Evolutionary conservation across 2,888 invertebrate genomes (phyloP), one percentile per base, ranked within the genome.

Genomic region (Oxycera nigricornis): DNA sequence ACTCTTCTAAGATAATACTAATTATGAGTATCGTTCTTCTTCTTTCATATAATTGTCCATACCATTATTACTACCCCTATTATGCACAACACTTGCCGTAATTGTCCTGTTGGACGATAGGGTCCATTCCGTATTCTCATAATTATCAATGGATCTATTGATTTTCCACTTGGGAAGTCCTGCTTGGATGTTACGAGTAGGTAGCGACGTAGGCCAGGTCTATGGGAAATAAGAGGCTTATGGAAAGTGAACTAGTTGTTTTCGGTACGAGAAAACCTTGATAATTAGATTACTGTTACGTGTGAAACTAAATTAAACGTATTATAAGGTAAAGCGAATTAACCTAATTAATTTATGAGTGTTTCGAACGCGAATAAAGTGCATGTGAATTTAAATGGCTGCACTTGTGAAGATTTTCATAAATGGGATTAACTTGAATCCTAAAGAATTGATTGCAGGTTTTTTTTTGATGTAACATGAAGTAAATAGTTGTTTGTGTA

Each of bases 1-100:
- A 57, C 67, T 73, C 41, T 74, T 55, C 2, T 14, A 52, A 65
- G 75, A 76, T 74, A 72, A 61, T 28, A 39, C 57, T 57, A 76
- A 76, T 76, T 76, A 72, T 3, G 30, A 26, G 22, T 26, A 28
- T 73, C 72, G 50, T 76, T 65, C 35, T 46, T 46, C 46, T 7
- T 35, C 11, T 35, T 35, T 3, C 46, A 46, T 46, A 7, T 11
- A 46, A 46, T 14, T 7, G 6, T 46, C 46, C 46, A 11, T 14
- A 14, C 46, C 11, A 14, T 46, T 46, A 46, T 2, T 46, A 11
- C 30, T 50, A 22, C 28, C 11, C 30, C 11, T 46, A 31, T 31
- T 70, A 52, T 70, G 20, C 20, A 70, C 26, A 46, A 6, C 52
- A 52, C 39, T 55, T 50, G 50, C 24, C 9, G 17, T 30, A 30